A percentile compares a stretch with the other conserved stretches of the same genome.
Conservation (phyloP, 2,797 vertebrate genomes). For the Discoglossus pictus region DNA sequence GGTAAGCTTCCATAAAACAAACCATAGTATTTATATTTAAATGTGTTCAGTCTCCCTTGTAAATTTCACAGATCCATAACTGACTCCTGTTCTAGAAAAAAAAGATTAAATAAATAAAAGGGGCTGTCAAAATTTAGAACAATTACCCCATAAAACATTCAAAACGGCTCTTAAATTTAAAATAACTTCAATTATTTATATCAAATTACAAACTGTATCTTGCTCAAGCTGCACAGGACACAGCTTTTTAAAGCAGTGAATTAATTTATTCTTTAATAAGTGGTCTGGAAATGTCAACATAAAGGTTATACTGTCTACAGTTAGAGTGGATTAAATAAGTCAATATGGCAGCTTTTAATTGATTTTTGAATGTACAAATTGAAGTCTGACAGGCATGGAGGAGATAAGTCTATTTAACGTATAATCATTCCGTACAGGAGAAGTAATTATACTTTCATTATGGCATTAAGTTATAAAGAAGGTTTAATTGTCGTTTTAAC, state of each 20-base stretch:
- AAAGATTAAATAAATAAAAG: no score
- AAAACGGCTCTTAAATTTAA: not conserved
- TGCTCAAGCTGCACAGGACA: constrained; percentile 9
- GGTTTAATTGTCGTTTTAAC: constrained; percentile 40
- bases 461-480: constrained; percentile 39
- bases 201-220: not conserved
- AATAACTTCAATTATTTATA: constrained; percentile 6
- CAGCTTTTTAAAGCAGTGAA: constrained; percentile 20
- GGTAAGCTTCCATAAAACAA: no score
- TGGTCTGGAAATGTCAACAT: constrained; percentile 43
- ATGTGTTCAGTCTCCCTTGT: no score
- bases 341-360: constrained; percentile 51
- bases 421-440: constrained; percentile 36
- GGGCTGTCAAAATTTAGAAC: not conserved
- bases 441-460: constrained; percentile 36
- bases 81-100: no score
- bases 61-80: no score
- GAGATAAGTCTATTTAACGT: constrained; percentile 45
- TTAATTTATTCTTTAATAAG: constrained; percentile 48
- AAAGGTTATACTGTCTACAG: constrained; percentile 50
- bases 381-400: constrained; percentile 43
- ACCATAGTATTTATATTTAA: no score
- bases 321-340: constrained; percentile 49
- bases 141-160: not conserved
- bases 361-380: constrained; percentile 50